Base-by-base conservation (phyloP, 2,888 invertebrate species). In the Xestobium rufovillosum region DNA sequence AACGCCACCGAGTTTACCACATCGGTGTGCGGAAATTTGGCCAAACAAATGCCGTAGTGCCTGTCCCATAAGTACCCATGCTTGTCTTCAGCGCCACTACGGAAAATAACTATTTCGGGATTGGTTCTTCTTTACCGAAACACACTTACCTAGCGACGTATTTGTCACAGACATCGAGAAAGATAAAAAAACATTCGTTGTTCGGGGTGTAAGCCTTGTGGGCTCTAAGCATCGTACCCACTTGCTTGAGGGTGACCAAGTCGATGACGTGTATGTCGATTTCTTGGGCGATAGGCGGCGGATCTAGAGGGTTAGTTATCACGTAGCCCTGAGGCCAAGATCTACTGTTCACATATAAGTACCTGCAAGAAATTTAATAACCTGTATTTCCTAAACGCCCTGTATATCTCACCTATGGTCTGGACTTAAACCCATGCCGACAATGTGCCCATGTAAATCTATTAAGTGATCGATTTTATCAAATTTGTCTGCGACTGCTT, bases 201-300 rank as follows among this genome's bases (percentile, higher is more conserved):
- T 85, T 85, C 1, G 85, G 80, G 2, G 87, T 87, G 58, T 83
- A 89, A 1, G 85, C 86, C 58, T 82, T 82, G 60, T 87, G 87
- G 1, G 84, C 75, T 39, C 83, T 69, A 15, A 84, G 61, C 79
- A 86, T 83, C 38, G 77, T 81, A 3, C 86, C 87, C 3, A 86
- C 83, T 59, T 76, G 76, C 55, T 79, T 76, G 41, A 87, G 66
- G 0, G 80, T 83, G 39, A 76, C 74, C 45, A 89, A 68, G 66
- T 89, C 88, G 49, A 88, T 86, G 0, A 88, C 86, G 54, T 87
- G 87, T 47, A 89, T 83, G 56, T 88, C 87, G 34, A 88, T 86
- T 69, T 87, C 85, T 64, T 85, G 82, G 8, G 87, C 86, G 48
- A 87, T 85, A 0, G 86, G 86, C 0, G 88, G 87, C 8, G 87